Base-by-base conservation (phyloP, 2,113 vertebrate species). In the Tyrannus savana region DNA sequence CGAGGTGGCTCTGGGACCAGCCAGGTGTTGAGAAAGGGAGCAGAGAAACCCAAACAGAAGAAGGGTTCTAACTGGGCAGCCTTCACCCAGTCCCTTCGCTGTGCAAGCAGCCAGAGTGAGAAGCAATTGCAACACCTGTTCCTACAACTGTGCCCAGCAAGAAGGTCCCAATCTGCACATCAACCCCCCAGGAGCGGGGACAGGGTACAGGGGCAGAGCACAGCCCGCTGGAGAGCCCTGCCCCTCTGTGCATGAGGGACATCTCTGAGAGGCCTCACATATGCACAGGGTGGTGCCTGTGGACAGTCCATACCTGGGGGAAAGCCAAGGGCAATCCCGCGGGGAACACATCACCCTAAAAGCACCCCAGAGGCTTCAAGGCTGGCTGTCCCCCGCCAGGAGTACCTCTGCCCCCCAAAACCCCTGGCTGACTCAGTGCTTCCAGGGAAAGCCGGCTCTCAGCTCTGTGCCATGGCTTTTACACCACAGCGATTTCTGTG, bases 401-500 rank as follows among this genome's bases (percentile, higher is more conserved):
- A 58, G 76, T 46, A 37, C 21, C 42, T 79, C 37, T 76, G 73
- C 23, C 24, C 50, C 47, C 11, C 8, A 16, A 19, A 86, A n/a
- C 0, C 0, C 53, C 4, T 13, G 52, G 19, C 19, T 58, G 7
- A 13, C 17, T n/a, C 2, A 1, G 64, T 0, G 9, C 60, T 31
- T 4, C 4, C 4, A 1, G 19, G 56, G 31, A 62, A 76, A 49
- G 28, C 24, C 60, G 28, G 46, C 19, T 52, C 67, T 63, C 3
- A 0, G 17, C 60, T 91, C 68, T 35, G 19, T 5, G 47, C 74
- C 7, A 7, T 28, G 62, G 47, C 63, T 41, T 88, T 59, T 58
- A 62, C 72, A 49, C 37, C 56, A 31, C 63, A 23, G n/a, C 2
- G 12, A 72, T 67, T 91, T 50, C 81, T 66, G 62, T 10, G 55